phyloP scores from a whole-genome alignment of 2,113 vertebrate species.

The Nerophis ophidion region DNA sequence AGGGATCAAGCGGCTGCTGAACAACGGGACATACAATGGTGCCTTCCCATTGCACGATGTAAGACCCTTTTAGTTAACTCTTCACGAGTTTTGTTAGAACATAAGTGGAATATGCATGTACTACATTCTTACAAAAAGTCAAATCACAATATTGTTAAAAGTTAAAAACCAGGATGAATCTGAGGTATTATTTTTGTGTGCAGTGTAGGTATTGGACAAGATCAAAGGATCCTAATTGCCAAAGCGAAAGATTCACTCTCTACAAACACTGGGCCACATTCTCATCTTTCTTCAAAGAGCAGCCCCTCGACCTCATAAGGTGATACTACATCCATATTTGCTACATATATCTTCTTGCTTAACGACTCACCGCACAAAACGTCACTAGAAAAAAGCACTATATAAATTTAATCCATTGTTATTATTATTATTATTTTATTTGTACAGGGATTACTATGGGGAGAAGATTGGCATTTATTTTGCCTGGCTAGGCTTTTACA shows the following conservation, averaged over 20 bases:
- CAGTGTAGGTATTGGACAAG: conserved; percentile 90
- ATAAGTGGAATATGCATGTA: not conserved
- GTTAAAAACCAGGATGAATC: not conserved
- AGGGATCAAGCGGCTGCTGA: conserved; percentile 90
- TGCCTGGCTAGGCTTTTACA: conserved; percentile 97
- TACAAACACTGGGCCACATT: conserved; percentile 86
- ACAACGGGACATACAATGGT: conserved; percentile 82
- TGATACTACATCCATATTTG: conserved; percentile 29
- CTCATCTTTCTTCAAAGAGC: conserved; percentile 88
- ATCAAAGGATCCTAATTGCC: conserved; percentile 72
- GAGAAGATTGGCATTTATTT: conserved; percentile 98
- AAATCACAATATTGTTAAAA: too few species aligned
- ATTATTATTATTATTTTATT: not conserved
- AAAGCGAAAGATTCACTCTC: conserved; percentile 81
- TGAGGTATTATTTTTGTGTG: conserved; percentile 2
- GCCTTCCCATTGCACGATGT: conserved; percentile 95
- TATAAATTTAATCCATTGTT: too few species aligned
- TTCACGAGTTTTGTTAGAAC: not conserved
- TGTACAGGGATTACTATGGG: conserved; percentile 88
- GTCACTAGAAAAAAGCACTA: too few species aligned
- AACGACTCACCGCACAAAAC: not conserved
- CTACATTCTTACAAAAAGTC: not conserved
- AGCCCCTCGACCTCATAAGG: conserved; percentile 90
- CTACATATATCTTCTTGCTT: not conserved
- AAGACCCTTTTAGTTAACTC: conserved; percentile 42